Conservation (phyloP, 53 echinoderm and acorn worm genomes). For the Antedon mediterranea region DNA sequence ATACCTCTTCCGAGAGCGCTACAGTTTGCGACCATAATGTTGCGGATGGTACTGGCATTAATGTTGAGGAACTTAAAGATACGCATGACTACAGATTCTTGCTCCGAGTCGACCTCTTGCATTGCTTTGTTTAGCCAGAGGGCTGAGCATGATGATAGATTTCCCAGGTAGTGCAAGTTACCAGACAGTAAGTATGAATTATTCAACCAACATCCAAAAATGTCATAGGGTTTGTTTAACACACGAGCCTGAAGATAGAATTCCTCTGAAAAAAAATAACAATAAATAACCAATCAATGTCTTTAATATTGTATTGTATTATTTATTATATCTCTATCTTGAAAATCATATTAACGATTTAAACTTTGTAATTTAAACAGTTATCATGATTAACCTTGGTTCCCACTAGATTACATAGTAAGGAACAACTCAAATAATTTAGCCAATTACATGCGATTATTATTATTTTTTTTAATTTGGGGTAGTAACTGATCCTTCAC, state of each 20-base stretch:
- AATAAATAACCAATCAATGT: no score
- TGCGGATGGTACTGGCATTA: slow-evolving; percentile 64
- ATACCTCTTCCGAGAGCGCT: slow-evolving; percentile 40
- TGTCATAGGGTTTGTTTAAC: slow-evolving; percentile 69
- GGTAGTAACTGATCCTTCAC: no score
- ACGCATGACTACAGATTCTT: slow-evolving; percentile 73
- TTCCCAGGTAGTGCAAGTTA: slow-evolving; percentile 68
- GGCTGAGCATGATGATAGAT: slow-evolving; percentile 68
- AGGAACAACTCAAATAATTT: no score
- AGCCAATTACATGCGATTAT: no score
- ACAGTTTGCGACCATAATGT: slow-evolving; percentile 54
- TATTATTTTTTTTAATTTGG: no score
- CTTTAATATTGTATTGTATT: no score
- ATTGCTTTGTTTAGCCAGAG: slow-evolving; percentile 78
- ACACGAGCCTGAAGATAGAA: slow-evolving; percentile 73
- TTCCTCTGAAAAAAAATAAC: slow-evolving; percentile 36
- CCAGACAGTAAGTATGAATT: slow-evolving; percentile 63
- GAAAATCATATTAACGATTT: no score
- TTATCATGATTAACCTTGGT: no score
- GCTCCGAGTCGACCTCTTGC: slow-evolving; percentile 65
- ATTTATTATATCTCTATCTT: no score
- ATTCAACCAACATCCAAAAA: slow-evolving; percentile 79
- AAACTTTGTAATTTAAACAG: no score
- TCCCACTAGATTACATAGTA: no score
- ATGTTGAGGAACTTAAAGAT: slow-evolving; percentile 76